phyloP scores from a whole-genome alignment of 2,888 invertebrate species.

The Macrosoma leucophasiata region DNA sequence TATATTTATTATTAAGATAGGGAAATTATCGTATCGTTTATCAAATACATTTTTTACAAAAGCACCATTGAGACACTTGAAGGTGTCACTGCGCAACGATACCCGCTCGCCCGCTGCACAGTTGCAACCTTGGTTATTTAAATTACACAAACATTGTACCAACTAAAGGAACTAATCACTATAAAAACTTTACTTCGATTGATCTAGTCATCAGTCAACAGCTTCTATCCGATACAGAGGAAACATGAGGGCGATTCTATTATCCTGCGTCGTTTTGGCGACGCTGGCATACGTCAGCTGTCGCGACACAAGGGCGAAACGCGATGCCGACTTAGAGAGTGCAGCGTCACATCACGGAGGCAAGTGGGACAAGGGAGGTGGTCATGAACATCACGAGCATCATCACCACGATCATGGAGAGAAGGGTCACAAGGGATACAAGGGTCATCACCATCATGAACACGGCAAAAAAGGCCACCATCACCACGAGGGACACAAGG shows the following conservation, averaged over 20 bases:
- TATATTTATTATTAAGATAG: no score
- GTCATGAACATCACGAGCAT: conserved; percentile 78
- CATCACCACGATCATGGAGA: conserved; percentile 81
- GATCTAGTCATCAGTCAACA: conserved; percentile 53
- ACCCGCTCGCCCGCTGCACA: conserved; percentile 38
- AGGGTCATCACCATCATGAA: conserved; percentile 77
- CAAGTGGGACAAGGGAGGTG: conserved; percentile 77
- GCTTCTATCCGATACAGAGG: conserved; percentile 43
- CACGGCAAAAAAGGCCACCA: conserved; percentile 85
- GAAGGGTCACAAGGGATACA: conserved; percentile 85
- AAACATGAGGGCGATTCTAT: conserved; percentile 55
- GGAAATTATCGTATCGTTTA: no score
- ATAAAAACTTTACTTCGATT: conserved; percentile 56
- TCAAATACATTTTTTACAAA: no score
- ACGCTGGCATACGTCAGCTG: conserved; percentile 71
- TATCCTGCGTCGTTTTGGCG: conserved; percentile 62
- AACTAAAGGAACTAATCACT: conserved; percentile 49
- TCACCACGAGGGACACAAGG: conserved; percentile 79
- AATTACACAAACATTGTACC: conserved; percentile 67
- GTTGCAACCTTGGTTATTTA: conserved; percentile 65
- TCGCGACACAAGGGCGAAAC: conserved; percentile 65
- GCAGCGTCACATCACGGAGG: conserved; percentile 68
- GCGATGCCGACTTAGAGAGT: conserved; percentile 70
- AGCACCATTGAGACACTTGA: conserved; percentile 44
- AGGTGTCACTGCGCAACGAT: conserved; percentile 51